phyloP scores from a whole-genome alignment of 2,888 invertebrate species.

The Dynastes maya region DNA sequence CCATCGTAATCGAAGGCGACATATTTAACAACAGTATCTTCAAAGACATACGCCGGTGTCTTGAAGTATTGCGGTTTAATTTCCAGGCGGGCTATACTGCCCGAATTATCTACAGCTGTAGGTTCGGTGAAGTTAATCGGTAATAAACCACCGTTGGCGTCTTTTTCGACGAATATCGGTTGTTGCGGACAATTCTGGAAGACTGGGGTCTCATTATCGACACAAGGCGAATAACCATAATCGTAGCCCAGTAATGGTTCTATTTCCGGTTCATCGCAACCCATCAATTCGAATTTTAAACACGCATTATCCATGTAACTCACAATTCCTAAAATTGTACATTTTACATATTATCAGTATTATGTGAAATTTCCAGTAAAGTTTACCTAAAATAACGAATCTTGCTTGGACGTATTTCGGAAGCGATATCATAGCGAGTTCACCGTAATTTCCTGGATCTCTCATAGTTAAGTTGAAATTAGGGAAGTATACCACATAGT shows the following conservation, averaged over 20 bases:
- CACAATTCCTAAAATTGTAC: slow-evolving; percentile 80
- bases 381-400: slow-evolving; percentile 85
- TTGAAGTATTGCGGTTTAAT: slow-evolving; percentile 93
- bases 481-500: slow-evolving; percentile 97
- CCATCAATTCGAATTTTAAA: slow-evolving; percentile 95
- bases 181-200: slow-evolving; percentile 97
- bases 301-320: slow-evolving; percentile 98
- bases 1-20: slow-evolving; percentile 98
- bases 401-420: slow-evolving; percentile 95
- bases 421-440: slow-evolving; percentile 95
- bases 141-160: slow-evolving; percentile 89
- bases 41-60: slow-evolving; percentile 90
- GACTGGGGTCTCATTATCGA: slow-evolving; percentile 95
- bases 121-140: slow-evolving; percentile 96
- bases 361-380: background rate
- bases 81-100: slow-evolving; percentile 93
- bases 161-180: slow-evolving; percentile 91
- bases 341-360: slow-evolving; percentile 51
- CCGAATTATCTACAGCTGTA: slow-evolving; percentile 95
- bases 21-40: slow-evolving; percentile 94
- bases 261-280: slow-evolving; percentile 89
- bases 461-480: slow-evolving; percentile 96
- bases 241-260: slow-evolving; percentile 93
- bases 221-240: slow-evolving; percentile 94
- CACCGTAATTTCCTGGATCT: slow-evolving; percentile 97